Evolutionary conservation across 1,140 invertebrate species (phyloP).

Genomic region (Bombus pascuorum): DNA sequence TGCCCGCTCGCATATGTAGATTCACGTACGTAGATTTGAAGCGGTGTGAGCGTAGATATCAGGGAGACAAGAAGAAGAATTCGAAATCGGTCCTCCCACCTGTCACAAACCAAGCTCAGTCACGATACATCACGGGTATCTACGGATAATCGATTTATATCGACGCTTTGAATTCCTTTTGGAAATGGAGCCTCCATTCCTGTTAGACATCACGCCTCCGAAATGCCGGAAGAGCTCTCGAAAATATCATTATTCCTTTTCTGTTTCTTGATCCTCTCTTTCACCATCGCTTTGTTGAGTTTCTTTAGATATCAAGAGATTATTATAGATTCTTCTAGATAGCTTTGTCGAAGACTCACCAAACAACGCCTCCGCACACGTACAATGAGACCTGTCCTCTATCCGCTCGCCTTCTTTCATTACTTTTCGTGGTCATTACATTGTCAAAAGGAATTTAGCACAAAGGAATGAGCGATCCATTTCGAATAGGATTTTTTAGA

Average conservation of each 20-base stretch:
- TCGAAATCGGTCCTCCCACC: constrained; percentile 60
- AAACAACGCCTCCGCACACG: neutral
- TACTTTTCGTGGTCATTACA: constrained; percentile 50
- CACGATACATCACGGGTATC: constrained; percentile 63
- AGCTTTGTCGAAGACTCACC: neutral
- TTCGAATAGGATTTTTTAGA: neutral
- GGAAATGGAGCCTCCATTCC: constrained; percentile 19
- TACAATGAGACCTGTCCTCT: constrained; percentile 55
- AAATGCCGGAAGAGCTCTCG: constrained; percentile 17
- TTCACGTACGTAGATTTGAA: neutral
- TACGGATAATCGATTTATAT: constrained; percentile 69
- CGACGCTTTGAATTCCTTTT: constrained; percentile 48
- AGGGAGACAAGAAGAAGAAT: constrained; percentile 57
- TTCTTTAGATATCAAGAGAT: neutral
- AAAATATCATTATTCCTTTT: neutral
- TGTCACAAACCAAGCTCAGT: constrained; percentile 52
- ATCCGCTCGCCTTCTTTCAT: constrained; percentile 24
- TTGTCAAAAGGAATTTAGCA: constrained; percentile 18
- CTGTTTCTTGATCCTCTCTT: neutral
- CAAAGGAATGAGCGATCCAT: neutral
- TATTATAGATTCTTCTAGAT: constrained; percentile 3
- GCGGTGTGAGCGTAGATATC: constrained; percentile 34
- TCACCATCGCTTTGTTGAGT: neutral
- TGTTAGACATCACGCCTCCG: constrained; percentile 15
- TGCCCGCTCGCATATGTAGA: neutral